Evolutionary conservation across 2,888 invertebrate genomes (phyloP).

Genomic region (Cryptophagus acutangulus): DNA sequence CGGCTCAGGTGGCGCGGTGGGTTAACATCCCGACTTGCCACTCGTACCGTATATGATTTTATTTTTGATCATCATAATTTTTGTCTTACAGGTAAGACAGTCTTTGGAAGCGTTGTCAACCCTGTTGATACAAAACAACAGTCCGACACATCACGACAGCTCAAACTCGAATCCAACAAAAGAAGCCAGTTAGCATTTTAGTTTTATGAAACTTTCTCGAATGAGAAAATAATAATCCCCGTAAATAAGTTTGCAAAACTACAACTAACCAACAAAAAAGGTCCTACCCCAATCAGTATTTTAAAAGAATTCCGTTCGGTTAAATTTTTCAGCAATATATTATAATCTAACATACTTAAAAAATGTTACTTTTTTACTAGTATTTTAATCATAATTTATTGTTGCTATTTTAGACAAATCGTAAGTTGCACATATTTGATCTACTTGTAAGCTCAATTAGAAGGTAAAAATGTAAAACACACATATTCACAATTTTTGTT

Average conservation of each 20-base stretch:
- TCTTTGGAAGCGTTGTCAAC: constrained; percentile 75
- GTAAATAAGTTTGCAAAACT: no score
- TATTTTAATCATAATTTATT: no score
- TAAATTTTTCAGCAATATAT: no score
- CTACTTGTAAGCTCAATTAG: constrained; percentile 19
- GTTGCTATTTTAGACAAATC: no score
- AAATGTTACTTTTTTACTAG: no score
- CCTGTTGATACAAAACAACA: constrained; percentile 47
- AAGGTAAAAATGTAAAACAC: no score
- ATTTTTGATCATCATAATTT: constrained; percentile 3
- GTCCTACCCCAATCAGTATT: constrained; percentile 24
- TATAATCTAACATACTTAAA: no score
- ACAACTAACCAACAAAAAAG: no score
- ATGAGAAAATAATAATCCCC: no score
- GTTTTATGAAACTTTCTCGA: no score
- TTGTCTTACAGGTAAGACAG: constrained; percentile 64
- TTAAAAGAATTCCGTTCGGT: no score
- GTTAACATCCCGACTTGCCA: background rate
- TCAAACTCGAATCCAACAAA: constrained; percentile 4
- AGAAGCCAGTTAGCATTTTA: constrained; percentile 22
- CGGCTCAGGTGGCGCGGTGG: background rate
- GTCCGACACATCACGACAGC: constrained; percentile 6
- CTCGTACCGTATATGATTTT: no score
- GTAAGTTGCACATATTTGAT: constrained; percentile 9
- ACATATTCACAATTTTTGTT: constrained; percentile 8